A percentile compares a stretch with the other conserved stretches of the same genome.
Conservation (phyloP, 2,797 vertebrate genomes). For the Anguilla anguilla region DNA sequence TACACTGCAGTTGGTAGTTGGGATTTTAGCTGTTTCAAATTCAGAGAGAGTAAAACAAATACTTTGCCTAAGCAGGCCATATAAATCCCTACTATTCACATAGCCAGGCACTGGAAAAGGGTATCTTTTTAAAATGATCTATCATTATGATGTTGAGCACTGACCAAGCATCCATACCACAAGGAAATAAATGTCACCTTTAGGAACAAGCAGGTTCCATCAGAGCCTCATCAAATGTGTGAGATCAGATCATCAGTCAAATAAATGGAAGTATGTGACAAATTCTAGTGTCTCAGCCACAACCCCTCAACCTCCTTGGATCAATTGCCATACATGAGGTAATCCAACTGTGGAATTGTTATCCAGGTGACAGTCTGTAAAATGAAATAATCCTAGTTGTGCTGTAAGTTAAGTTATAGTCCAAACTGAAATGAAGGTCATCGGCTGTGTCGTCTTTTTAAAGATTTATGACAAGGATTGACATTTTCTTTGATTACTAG, state of each 20-base stretch:
- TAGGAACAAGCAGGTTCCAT: conserved; percentile 16
- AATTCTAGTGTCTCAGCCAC: conserved; percentile 14
- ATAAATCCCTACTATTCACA: conserved; percentile 3
- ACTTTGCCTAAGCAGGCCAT: background rate
- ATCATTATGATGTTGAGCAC: conserved; percentile 10
- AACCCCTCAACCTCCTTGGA: background rate
- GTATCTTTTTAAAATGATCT: conserved; percentile 2
- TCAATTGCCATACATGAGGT: conserved; percentile 12
- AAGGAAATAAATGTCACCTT: conserved; percentile 23
- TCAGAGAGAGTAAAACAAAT: background rate
- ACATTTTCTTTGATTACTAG: background rate
- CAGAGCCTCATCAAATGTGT: conserved; percentile 20
- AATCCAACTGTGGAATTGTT: conserved; percentile 23
- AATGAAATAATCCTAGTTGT: conserved; percentile 16
- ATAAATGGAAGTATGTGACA: conserved; percentile 19
- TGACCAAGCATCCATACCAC: conserved; percentile 1
- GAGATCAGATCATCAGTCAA: conserved; percentile 20
- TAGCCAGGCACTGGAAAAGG: background rate
- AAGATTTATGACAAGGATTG: background rate
- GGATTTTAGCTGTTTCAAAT: background rate
- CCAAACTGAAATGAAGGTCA: conserved; percentile 14
- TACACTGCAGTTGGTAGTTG: background rate
- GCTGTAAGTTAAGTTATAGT: background rate
- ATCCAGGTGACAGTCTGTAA: conserved; percentile 15
- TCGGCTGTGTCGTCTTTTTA: background rate